Evolutionary conservation across 2,797 vertebrate species (phyloP).

Genomic region (Epinephelus awoara): DNA sequence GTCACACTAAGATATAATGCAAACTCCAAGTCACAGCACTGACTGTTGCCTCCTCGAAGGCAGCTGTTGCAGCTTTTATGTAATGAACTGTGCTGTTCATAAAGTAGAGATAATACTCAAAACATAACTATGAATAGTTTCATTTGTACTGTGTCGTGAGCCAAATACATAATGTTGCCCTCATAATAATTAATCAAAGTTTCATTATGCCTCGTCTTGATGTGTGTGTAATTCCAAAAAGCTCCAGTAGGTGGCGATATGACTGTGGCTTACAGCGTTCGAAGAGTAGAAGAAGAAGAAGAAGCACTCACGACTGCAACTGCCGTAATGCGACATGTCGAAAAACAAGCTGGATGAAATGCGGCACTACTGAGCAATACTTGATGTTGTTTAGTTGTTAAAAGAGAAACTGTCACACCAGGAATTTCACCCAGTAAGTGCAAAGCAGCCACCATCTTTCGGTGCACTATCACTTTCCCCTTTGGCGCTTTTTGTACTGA

Average conservation of each 20-base stretch:
- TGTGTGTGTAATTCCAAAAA: neutral
- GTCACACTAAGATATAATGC: too few relatives aligned
- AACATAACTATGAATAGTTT: neutral
- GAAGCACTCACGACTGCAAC: constrained; percentile 51
- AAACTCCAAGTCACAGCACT: too few relatives aligned
- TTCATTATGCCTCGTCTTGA: neutral
- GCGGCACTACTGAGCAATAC: constrained; percentile 64
- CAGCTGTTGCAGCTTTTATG: neutral
- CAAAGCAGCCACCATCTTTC: constrained; percentile 32
- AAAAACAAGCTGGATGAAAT: constrained; percentile 62
- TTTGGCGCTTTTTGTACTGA: neutral
- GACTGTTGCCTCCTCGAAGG: too few relatives aligned
- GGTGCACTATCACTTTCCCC: neutral
- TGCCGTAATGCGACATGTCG: constrained; percentile 69
- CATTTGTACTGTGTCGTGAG: too few relatives aligned
- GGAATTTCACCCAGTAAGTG: constrained; percentile 59
- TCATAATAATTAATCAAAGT: neutral
- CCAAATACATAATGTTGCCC: too few relatives aligned
- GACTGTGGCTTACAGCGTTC: neutral
- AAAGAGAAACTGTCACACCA: constrained; percentile 70
- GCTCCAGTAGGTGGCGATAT: neutral
- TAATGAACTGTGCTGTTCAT: neutral
- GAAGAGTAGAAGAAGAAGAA: constrained; percentile 43
- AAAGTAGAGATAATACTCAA: neutral
- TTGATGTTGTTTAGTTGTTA: constrained; percentile 74